Base-by-base conservation (phyloP, 64 coral and sea anemone genomes). In the Platygyra sinensis region DNA sequence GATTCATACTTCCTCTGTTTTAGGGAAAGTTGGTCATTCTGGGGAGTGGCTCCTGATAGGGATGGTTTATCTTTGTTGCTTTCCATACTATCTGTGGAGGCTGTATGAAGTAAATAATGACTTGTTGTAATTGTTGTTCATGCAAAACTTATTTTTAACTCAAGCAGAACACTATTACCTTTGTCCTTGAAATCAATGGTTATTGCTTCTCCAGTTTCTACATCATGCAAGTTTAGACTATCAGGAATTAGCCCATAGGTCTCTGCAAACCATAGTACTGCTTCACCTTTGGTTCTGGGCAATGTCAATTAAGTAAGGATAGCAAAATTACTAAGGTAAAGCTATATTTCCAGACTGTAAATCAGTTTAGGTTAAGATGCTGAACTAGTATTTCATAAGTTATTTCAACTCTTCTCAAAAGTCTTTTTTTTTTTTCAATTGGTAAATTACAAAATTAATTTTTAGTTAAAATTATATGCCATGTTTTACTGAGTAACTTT, bases 251-350 rank as follows among this genome's bases (percentile, higher is more conserved):
- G 55, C 3, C 86, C 86, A 87, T 74, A 87, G 29, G 86, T 87
- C 32, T 87, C 71, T 33, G 86, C 72, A 42, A 87, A 87, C 86
- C 86, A 87, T 10, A 87, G 67, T 25, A 87, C 86, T 77, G 75
- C 75, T 77, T 77, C 39, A 22, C 75, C 42, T 77, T 77, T 77
- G 15, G 75, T 77, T 24, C 38, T 77, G 5, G 0, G 60, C 60
- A 61, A 61, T 61, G 60, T 61, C 18, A 61, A 61, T n/a, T 61
- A 61, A 61, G 60, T 61, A 15, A 61, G 60, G 60, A 61, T 61
- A 61, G 60, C 1, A 61, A 61, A 61, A 61, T 61, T 61, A 61
- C 10, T 61, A 61, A 61, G 11, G 60, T 5, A 61, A 11, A 61
- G 18, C 60, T 61, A 61, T 61, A 61, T 61, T 61, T 61, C 1